Evolutionary conservation across 2,888 invertebrate genomes (phyloP).

Genomic region (Oscheius sp.): DNA sequence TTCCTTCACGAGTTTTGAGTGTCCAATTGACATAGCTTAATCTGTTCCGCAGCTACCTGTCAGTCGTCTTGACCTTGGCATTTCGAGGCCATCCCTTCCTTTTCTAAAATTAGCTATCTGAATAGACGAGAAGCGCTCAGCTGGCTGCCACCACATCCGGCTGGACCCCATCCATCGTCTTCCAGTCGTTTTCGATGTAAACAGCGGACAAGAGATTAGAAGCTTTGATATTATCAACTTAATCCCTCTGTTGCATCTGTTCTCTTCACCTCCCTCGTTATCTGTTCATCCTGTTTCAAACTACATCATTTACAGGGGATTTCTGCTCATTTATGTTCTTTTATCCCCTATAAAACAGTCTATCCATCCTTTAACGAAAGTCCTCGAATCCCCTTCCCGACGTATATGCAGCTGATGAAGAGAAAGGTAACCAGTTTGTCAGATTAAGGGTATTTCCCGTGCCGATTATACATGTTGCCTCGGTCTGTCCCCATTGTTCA

Average conservation of each 20-base stretch:
- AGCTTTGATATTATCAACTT: neutral
- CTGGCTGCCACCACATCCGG: neutral
- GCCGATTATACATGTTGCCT: neutral
- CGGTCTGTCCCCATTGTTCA: neutral
- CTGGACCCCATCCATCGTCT: neutral
- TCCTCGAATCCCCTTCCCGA: too few species aligned
- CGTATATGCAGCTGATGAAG: too few species aligned
- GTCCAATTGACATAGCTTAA: neutral
- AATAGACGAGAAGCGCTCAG: constrained; percentile 13
- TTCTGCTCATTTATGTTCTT: too few species aligned
- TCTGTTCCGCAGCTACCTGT: constrained; percentile 9
- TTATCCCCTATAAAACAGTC: too few species aligned
- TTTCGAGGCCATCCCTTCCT: constrained; percentile 1
- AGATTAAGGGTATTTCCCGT: constrained; percentile 22
- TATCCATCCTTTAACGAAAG: too few species aligned
- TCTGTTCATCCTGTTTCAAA: too few species aligned
- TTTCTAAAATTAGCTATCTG: too few species aligned
- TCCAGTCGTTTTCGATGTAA: neutral
- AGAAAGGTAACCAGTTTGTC: constrained; percentile 26
- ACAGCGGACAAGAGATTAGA: neutral
- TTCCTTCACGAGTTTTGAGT: neutral
- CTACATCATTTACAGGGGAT: too few species aligned
- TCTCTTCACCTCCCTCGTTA: too few species aligned
- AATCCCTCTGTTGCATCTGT: neutral
- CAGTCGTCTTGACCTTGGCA: constrained; percentile 30